A percentile compares a stretch with the other conserved stretches of the same genome.
Evolutionary conservation across 2,888 invertebrate genomes (phyloP).

Genomic region (Coelopa pilipes): DNA sequence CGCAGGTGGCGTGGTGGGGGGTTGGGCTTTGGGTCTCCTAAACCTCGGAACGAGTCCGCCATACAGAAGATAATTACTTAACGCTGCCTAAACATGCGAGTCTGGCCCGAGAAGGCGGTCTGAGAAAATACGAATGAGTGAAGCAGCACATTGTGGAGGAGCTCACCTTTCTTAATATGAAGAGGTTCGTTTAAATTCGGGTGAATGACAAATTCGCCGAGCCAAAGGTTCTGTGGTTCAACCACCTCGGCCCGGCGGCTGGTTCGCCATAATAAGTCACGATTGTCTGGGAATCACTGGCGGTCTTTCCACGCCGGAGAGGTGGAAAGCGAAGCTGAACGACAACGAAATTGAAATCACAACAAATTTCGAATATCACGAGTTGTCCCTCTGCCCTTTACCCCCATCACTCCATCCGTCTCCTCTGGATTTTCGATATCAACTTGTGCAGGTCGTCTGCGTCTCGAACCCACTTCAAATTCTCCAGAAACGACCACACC

Average conservation of each 20-base stretch:
- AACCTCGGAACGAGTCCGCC: neutral
- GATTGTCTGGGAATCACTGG: neutral
- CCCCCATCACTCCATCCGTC: too few relatives aligned
- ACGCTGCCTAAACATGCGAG: slow-evolving; percentile 5
- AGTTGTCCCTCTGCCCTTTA: too few relatives aligned
- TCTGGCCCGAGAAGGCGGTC: neutral
- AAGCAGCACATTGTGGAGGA: neutral
- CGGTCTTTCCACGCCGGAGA: neutral
- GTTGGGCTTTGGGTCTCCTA: too few relatives aligned
- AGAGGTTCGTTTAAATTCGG: neutral
- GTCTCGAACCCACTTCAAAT: too few relatives aligned
- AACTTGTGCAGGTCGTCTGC: too few relatives aligned
- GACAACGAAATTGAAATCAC: too few relatives aligned
- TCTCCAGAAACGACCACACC: too few relatives aligned
- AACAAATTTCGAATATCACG: too few relatives aligned
- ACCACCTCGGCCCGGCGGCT: neutral
- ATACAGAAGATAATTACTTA: neutral
- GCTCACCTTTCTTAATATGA: neutral
- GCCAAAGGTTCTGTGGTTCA: neutral
- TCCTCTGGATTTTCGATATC: too few relatives aligned
- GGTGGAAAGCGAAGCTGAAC: too few relatives aligned
- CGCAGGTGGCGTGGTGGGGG: too few relatives aligned
- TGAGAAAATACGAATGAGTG: neutral
- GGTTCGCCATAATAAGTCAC: neutral
- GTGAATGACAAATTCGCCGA: neutral